These are phyloP conservation scores for Cynopterus brachyotis DNA, from an alignment of 2,113 vertebrate genomes.

Conservation along the genomic window DNA sequence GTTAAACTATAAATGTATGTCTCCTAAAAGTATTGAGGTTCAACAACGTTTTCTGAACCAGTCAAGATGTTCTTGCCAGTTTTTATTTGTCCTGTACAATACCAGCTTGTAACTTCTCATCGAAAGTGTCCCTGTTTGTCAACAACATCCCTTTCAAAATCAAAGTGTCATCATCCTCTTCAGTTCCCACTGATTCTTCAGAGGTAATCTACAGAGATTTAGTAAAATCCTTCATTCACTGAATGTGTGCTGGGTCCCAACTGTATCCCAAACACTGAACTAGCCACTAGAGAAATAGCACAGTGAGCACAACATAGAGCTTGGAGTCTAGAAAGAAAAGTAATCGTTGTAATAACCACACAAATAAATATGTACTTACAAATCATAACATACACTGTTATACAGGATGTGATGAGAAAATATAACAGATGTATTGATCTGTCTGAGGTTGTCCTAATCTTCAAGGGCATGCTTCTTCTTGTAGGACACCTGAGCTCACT, in stretches of 20 bases:
- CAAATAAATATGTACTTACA: background rate
- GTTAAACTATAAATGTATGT: background rate
- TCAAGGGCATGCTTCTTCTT: constrained; percentile 49
- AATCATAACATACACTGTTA: background rate
- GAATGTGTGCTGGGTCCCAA: background rate
- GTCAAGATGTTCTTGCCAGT: background rate
- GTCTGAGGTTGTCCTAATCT: background rate
- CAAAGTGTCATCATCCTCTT: background rate
- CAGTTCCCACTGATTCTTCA: background rate
- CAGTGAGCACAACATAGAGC: background rate
- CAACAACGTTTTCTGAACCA: background rate
- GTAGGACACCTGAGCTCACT: constrained; percentile 33
- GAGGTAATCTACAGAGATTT: background rate
- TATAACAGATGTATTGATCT: constrained; percentile 5
- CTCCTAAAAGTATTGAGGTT: background rate
- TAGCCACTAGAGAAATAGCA: background rate
- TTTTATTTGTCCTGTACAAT: background rate
- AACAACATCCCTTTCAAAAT: constrained; percentile 23
- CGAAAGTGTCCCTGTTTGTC: background rate
- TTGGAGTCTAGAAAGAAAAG: background rate
- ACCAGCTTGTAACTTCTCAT: background rate
- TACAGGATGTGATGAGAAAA: background rate
- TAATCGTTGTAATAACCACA: background rate
- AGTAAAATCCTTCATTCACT: background rate
- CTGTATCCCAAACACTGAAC: background rate